Evolutionary conservation across 1,140 invertebrate species (phyloP).

Genomic region (Micrasema longulum): DNA sequence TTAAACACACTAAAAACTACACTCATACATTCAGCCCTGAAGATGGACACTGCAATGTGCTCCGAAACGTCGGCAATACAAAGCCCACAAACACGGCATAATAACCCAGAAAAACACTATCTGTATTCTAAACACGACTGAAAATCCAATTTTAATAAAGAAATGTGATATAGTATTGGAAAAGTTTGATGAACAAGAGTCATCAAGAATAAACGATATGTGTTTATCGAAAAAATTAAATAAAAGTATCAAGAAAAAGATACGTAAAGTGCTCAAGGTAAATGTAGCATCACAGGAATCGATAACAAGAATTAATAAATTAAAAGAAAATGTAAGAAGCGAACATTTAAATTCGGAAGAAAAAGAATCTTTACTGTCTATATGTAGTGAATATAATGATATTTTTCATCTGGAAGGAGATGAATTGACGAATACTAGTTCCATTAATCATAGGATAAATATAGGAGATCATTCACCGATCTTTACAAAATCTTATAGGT

Average conservation of each 20-base stretch:
- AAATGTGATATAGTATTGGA: not conserved
- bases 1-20: too few species aligned
- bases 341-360: constrained; percentile 53
- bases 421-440: constrained; percentile 15
- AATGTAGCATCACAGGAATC: not conserved
- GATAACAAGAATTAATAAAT: constrained; percentile 4
- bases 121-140: constrained; percentile 53
- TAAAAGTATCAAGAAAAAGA: not conserved
- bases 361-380: constrained; percentile 31
- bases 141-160: constrained; percentile 30
- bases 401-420: too few species aligned
- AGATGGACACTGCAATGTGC: too few species aligned
- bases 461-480: constrained; percentile 43
- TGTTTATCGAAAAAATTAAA: not conserved
- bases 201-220: constrained; percentile 10
- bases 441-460: constrained; percentile 55
- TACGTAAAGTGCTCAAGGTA: not conserved
- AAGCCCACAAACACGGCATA: too few species aligned
- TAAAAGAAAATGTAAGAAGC: constrained; percentile 15
- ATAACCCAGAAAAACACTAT: too few species aligned
- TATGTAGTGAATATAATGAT: constrained; percentile 49
- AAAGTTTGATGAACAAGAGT: constrained; percentile 21
- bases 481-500: constrained; percentile 54
- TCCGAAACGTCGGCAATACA: too few species aligned
- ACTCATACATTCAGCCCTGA: too few species aligned